These are phyloP conservation scores for Enteromius treurensis DNA, from an alignment of 2,797 vertebrate species.

Conservation along the genomic window DNA sequence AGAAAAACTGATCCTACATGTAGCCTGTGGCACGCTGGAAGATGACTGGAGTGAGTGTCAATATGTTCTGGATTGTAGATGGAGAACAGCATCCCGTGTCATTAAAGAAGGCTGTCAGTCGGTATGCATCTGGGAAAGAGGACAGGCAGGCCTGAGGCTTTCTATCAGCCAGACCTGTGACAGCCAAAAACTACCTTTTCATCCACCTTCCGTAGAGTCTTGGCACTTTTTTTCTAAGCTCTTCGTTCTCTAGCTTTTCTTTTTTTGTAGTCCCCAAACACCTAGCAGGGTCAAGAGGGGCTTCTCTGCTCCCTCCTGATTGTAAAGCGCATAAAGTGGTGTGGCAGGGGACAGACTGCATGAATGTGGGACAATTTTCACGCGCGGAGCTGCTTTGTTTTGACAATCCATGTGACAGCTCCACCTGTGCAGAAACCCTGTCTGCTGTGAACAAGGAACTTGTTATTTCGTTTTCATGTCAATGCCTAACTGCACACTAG, in stretches of 20 bases:
- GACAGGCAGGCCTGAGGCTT: constrained; percentile 58
- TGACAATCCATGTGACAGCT: constrained; percentile 39
- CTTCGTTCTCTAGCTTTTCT: not conserved
- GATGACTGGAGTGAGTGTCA: constrained; percentile 52
- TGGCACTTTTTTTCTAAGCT: constrained; percentile 29
- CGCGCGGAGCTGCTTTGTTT: constrained; percentile 29
- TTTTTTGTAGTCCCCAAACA: constrained; percentile 29
- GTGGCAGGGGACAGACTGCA: constrained; percentile 28
- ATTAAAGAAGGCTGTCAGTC: constrained; percentile 56
- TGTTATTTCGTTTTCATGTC: constrained; percentile 7
- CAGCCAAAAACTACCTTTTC: constrained; percentile 50
- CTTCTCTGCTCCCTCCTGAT: constrained; percentile 38
- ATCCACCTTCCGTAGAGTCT: constrained; percentile 36
- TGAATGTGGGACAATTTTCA: constrained; percentile 35
- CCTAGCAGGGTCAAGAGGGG: constrained; percentile 29
- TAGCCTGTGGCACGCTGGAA: constrained; percentile 54
- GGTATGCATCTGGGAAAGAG: constrained; percentile 47
- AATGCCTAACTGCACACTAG: constrained; percentile 7
- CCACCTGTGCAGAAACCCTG: constrained; percentile 15
- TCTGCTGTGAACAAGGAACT: constrained; percentile 22
- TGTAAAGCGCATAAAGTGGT: constrained; percentile 23
- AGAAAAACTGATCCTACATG: constrained; percentile 40
- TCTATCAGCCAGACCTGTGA: constrained; percentile 58
- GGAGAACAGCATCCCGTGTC: constrained; percentile 47
- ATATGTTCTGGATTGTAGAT: constrained; percentile 38